Percentiles rank a stretch among this genome's conserved stretches.
Conservation (phyloP, 53 echinoderm and acorn worm species). For the Paracentrotus lividus region DNA sequence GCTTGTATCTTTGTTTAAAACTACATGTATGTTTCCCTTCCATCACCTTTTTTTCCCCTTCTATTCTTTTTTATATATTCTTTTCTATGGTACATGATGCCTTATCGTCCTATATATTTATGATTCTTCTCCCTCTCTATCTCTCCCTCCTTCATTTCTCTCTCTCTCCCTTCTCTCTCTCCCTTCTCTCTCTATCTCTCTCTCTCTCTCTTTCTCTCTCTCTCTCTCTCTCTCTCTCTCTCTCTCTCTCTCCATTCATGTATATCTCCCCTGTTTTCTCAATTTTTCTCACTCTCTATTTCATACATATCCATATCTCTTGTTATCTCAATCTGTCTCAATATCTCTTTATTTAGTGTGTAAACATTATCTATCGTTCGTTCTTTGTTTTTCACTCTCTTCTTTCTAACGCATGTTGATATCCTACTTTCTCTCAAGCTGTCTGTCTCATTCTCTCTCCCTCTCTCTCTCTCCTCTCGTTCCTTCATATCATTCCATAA, state of each 20-base stretch:
- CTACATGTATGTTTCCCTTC: too few species aligned
- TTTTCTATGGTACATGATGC: too few species aligned
- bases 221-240: background rate
- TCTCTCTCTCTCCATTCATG: background rate
- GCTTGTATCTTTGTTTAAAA: too few species aligned
- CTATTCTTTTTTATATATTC: too few species aligned
- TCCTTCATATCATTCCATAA: background rate
- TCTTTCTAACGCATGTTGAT: background rate
- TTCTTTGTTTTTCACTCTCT: background rate
- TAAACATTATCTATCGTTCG: background rate
- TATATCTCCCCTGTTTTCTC: too few species aligned
- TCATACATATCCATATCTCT: too few species aligned
- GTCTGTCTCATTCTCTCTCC: background rate
- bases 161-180: background rate
- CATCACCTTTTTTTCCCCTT: too few species aligned
- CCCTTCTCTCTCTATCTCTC: background rate
- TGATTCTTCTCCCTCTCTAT: slow-evolving; percentile 3
- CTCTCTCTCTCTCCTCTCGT: background rate
- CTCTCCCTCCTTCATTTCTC: background rate
- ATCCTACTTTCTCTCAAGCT: too few species aligned
- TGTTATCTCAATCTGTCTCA: background rate
- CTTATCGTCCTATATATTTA: too few species aligned
- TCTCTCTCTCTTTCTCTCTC: background rate
- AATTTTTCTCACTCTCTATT: background rate
- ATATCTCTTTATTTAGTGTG: background rate